Evolutionary conservation across 2,797 vertebrate species (phyloP), one percentile per base, ranked within the genome.

Genomic region (Myioborus miniatus): DNA sequence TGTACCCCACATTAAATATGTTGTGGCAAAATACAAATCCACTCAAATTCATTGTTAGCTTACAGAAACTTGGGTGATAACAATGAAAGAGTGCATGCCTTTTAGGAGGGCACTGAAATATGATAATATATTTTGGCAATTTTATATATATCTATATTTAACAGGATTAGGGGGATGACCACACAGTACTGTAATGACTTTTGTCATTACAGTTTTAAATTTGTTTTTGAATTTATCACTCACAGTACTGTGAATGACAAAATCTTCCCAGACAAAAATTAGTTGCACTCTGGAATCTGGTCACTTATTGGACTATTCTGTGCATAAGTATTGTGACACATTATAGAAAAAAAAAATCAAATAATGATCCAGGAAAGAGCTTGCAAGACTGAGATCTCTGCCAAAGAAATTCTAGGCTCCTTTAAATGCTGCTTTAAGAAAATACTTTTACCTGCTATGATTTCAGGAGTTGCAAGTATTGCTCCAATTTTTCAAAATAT

Each of bases 101-200:
- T 90, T 80, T 62, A 59, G n/a, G 7, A 65, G 9, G 16, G 6
- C 18, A 36, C 5, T 55, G 43, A 62, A 94, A 83, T 4, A 32
- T 8, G 7, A 10, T 24, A 4, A 37, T 52, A 11, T 47, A 63
- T 70, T 71, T 60, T 85, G 36, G 16, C 13, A 67, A 23, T 32
- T 34, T 70, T 60, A 27, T n/a, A 17, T 34, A 4, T 47, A 30
- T 74, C 46, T 19, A 16, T 41, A 34, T 34, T 63, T 34, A 36
- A 36, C 13, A 32, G 6, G 4, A 1, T 8, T 3, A 9, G 27
- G 6, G 3, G 5, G 3, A 62, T 90, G 36, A 43, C 3, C 29
- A 39, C 27, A 29, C 49, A 29, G 27, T 29, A 29, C 10, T 50
- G 49, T 29, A 50, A 50, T 29, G 49, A 50, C 49, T 50, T 47